Evolutionary conservation across 2,797 vertebrate species (phyloP).

Genomic region (Megaceryle alcyon): DNA sequence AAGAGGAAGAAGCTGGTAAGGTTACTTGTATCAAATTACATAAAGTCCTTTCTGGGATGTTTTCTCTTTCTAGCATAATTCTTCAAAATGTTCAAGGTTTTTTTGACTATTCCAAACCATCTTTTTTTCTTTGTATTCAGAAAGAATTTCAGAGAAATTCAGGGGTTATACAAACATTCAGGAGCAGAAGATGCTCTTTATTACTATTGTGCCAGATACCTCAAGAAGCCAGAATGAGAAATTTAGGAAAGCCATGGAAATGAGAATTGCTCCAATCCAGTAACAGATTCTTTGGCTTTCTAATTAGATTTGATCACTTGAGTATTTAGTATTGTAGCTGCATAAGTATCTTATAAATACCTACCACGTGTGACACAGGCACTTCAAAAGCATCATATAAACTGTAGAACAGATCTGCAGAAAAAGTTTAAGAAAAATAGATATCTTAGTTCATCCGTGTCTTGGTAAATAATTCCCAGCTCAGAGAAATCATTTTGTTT

Average conservation of each 20-base stretch:
- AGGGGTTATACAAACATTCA: background rate
- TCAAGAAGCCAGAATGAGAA: conserved; percentile 36
- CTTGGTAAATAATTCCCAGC: background rate
- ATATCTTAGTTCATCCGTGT: background rate
- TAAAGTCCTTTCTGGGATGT: background rate
- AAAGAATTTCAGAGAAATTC: conserved; percentile 9
- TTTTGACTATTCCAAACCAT: background rate
- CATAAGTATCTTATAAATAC: conserved; percentile 1
- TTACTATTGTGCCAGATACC: conserved; percentile 10
- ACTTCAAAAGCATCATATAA: conserved; percentile 17
- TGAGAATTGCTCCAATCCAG: conserved; percentile 30
- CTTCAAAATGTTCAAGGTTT: background rate
- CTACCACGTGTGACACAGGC: background rate
- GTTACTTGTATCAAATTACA: background rate
- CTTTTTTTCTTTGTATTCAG: background rate
- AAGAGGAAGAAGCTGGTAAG: background rate
- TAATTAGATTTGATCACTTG: conserved; percentile 1
- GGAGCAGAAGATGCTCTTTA: background rate
- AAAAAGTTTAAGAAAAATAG: conserved; percentile 5
- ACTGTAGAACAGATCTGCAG: background rate
- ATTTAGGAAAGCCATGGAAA: conserved; percentile 36
- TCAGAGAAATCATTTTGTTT: background rate
- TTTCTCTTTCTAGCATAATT: background rate
- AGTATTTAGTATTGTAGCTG: background rate
- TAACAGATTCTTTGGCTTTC: conserved; percentile 29